These are phyloP conservation scores for Byasa hedistus DNA, from an alignment of 2,888 invertebrate species.

Conservation along the genomic window DNA sequence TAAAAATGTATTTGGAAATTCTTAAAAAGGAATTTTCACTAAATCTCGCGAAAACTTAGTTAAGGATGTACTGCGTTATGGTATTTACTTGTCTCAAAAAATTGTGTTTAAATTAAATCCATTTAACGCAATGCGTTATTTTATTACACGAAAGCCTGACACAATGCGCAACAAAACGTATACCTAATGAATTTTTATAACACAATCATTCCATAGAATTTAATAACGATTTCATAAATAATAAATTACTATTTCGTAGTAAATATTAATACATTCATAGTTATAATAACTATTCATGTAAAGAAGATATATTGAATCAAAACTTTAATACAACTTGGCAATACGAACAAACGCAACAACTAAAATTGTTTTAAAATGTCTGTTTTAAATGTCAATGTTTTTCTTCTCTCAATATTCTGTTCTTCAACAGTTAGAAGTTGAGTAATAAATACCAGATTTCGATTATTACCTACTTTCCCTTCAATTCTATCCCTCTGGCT, in stretches of 20 bases:
- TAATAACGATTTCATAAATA: not conserved
- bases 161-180: no score
- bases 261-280: not conserved
- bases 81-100: no score
- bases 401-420: not conserved
- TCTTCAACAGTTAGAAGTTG: not conserved
- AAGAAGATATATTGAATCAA: not conserved
- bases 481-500: no score
- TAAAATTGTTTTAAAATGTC: conserved; percentile 19
- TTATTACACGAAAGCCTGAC: no score
- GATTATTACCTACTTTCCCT: no score
- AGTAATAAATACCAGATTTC: not conserved
- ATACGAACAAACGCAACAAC: conserved; percentile 8
- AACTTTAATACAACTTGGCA: not conserved
- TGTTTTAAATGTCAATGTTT: conserved; percentile 24
- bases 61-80: no score
- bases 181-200: not conserved
- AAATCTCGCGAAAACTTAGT: no score
- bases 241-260: not conserved
- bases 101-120: no score
- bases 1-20: no score
- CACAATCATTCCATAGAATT: not conserved
- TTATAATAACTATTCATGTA: not conserved
- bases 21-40: no score
- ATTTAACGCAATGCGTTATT: no score